Evolutionary conservation across 2,113 vertebrate species (phyloP).

Genomic region (Cavia porcellus): DNA sequence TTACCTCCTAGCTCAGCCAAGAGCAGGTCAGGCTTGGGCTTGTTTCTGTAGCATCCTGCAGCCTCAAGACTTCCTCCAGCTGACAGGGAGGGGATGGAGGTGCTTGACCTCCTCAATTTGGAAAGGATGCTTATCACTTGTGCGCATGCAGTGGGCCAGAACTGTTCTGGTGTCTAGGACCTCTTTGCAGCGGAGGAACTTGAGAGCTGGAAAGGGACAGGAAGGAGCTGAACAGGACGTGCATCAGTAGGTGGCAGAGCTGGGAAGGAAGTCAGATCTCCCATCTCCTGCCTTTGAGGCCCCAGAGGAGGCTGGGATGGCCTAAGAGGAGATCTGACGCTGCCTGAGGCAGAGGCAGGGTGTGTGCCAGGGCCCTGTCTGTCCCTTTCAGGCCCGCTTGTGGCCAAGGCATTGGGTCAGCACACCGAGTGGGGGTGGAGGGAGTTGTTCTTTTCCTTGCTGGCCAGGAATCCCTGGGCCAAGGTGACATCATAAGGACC

Average conservation of each 20-base stretch:
- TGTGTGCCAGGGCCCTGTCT: accelerated
- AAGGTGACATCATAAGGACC: constrained; percentile 19
- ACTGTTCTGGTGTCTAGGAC: accelerated
- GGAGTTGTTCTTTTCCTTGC: background rate
- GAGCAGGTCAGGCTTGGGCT: accelerated
- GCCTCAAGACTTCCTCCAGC: accelerated
- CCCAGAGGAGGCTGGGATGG: background rate
- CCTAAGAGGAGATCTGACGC: background rate
- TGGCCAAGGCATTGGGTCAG: background rate
- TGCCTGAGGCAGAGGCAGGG: background rate
- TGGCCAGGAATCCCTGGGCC: background rate
- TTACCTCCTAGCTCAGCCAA: background rate
- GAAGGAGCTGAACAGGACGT: background rate
- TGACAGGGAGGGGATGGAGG: background rate
- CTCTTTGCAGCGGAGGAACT: background rate
- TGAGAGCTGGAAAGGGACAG: background rate
- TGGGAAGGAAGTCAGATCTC: background rate
- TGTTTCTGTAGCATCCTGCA: background rate
- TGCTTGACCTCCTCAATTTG: background rate
- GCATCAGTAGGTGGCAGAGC: background rate
- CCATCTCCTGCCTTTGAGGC: accelerated
- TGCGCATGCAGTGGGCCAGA: background rate
- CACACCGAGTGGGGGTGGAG: background rate
- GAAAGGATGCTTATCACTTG: background rate
- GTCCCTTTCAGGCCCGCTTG: background rate